A percentile compares a stretch with the other conserved stretches of the same genome.
Evolutionary conservation across 2,888 invertebrate genomes (phyloP).

Genomic region (Rhagophthalmus giganteus): DNA sequence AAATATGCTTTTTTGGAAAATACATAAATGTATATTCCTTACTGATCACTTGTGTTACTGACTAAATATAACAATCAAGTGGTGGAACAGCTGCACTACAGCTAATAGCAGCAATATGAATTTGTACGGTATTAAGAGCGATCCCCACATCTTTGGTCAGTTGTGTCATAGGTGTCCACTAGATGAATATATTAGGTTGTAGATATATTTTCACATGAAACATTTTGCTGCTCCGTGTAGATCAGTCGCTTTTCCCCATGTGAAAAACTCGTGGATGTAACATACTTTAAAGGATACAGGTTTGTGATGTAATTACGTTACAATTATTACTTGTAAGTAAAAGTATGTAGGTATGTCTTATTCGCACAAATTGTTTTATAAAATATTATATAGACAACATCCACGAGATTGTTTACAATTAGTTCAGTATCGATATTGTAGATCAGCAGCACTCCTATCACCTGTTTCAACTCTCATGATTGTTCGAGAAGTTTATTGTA

Average conservation of each 20-base stretch:
- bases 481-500: conserved; percentile 58
- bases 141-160: conserved; percentile 44
- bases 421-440: conserved; percentile 32
- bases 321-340: conserved; percentile 1
- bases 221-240: conserved; percentile 51
- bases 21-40: conserved; percentile 42
- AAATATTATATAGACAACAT: conserved; percentile 5
- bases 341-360: too few relatives aligned
- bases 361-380: conserved; percentile 20
- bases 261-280: conserved; percentile 34
- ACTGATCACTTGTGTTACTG: conserved; percentile 45
- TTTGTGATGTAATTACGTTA: too few relatives aligned
- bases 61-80: conserved; percentile 35
- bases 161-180: conserved; percentile 41
- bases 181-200: conserved; percentile 42
- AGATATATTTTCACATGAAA: conserved; percentile 43
- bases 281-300: conserved; percentile 1
- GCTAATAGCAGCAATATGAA: conserved; percentile 55
- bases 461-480: conserved; percentile 53
- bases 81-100: conserved; percentile 28
- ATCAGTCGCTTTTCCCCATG: conserved; percentile 48
- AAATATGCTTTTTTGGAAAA: conserved; percentile 44
- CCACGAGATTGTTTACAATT: conserved; percentile 19
- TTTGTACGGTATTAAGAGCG: conserved; percentile 51
- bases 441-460: conserved; percentile 53